Percentiles rank a stretch among this genome's conserved stretches.
These are phyloP conservation scores for Florisuga fusca DNA, from an alignment of 2,797 vertebrate species.

Conservation along the genomic window DNA sequence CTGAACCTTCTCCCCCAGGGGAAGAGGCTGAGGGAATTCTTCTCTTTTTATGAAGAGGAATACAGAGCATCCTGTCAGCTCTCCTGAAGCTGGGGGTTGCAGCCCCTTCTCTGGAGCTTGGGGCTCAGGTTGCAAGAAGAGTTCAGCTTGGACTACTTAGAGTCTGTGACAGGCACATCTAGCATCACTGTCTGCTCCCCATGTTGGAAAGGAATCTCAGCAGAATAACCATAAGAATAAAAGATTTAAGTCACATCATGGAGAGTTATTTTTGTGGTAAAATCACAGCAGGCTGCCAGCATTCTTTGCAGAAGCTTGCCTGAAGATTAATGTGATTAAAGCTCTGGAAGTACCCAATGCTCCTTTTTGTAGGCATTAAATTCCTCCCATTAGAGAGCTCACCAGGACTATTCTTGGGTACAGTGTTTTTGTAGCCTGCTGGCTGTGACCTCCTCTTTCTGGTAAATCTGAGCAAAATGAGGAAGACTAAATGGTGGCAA, in stretches of 20 bases:
- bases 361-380: neutral
- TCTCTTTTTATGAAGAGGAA: neutral
- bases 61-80: neutral
- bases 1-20: neutral
- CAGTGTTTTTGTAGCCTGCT: neutral
- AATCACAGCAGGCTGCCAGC: neutral
- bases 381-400: neutral
- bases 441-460: neutral
- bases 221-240: neutral
- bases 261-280: neutral
- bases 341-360: neutral
- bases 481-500: neutral
- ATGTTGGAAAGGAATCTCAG: neutral
- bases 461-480: conserved; percentile 6
- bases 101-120: neutral
- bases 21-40: neutral
- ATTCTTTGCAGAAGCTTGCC: neutral
- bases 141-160: neutral
- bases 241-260: neutral
- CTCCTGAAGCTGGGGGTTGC: neutral
- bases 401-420: neutral
- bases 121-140: neutral
- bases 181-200: neutral
- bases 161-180: neutral
- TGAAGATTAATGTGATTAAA: neutral